Evolutionary conservation across 2,113 vertebrate species (phyloP).

Genomic region (Anolis sagrei): DNA sequence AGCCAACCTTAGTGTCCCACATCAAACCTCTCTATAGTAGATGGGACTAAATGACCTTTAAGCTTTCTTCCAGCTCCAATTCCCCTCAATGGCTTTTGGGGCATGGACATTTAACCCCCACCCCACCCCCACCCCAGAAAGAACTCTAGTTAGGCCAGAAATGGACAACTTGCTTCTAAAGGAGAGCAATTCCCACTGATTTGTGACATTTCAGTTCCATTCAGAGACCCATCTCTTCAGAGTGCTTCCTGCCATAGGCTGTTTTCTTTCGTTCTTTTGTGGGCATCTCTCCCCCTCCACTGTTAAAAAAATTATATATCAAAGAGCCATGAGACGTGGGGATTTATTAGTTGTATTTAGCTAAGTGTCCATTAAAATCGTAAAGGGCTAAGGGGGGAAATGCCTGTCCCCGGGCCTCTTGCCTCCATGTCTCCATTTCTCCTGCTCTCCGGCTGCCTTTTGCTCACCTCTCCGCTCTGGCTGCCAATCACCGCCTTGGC

Average conservation of each 20-base stretch:
- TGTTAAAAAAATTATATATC: neutral
- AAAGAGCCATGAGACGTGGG: neutral
- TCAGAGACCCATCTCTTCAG: neutral
- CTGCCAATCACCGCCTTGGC: neutral
- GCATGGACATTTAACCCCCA: neutral
- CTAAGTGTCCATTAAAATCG: neutral
- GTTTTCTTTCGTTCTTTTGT: neutral
- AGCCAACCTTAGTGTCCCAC: too few relatives aligned
- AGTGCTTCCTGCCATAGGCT: accelerated
- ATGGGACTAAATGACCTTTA: neutral
- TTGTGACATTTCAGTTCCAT: neutral
- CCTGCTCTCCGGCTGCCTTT: neutral
- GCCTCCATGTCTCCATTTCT: neutral
- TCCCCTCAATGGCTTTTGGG: neutral
- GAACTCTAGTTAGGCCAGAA: accelerated
- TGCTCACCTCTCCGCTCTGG: neutral
- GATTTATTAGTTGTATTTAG: constrained; percentile 45
- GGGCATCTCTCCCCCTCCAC: neutral
- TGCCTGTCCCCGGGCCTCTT: accelerated
- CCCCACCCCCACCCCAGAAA: too few relatives aligned
- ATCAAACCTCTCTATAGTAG: neutral
- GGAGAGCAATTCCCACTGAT: neutral
- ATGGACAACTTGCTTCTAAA: neutral
- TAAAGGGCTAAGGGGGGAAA: neutral
- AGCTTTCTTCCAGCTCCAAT: too few relatives aligned